These are phyloP conservation scores for Nothobranchius furzeri DNA, from an alignment of 2,113 vertebrate species.

Conservation along the genomic window DNA sequence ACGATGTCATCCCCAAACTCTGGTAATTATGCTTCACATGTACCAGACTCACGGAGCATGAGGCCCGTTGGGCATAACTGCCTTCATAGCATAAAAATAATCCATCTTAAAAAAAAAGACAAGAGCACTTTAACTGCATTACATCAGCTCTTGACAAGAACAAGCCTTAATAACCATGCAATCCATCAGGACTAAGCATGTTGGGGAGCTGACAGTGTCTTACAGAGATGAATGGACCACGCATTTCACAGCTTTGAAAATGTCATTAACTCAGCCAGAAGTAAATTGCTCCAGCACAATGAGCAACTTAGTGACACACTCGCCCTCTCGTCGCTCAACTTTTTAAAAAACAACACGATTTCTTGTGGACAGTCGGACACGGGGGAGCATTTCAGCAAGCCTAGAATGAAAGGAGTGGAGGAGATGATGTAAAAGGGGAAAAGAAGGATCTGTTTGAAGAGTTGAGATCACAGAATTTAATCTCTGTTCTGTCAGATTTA, in stretches of 20 bases:
- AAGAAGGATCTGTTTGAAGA: not conserved
- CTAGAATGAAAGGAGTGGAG: constrained; percentile 14
- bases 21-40: not conserved
- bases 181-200: constrained; percentile 35
- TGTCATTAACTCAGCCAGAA: constrained; percentile 57
- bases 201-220: constrained; percentile 47
- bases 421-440: not conserved
- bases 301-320: constrained; percentile 26
- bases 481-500: constrained; percentile 7
- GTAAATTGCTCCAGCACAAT: constrained; percentile 59
- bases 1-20: not conserved
- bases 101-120: constrained; percentile 2
- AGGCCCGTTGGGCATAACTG: not conserved
- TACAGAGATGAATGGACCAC: constrained; percentile 55
- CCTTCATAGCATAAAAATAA: constrained; percentile 9
- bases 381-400: not conserved
- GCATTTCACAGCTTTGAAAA: constrained; percentile 60
- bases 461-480: constrained; percentile 6
- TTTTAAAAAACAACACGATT: constrained; percentile 47
- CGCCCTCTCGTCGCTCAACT: constrained; percentile 3
- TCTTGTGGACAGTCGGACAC: constrained; percentile 36
- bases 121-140: constrained; percentile 15
- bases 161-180: constrained; percentile 34
- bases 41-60: constrained; percentile 1
- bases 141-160: constrained; percentile 1